Conservation (phyloP, 2,113 vertebrate species). For the Leucopsar rothschildi region DNA sequence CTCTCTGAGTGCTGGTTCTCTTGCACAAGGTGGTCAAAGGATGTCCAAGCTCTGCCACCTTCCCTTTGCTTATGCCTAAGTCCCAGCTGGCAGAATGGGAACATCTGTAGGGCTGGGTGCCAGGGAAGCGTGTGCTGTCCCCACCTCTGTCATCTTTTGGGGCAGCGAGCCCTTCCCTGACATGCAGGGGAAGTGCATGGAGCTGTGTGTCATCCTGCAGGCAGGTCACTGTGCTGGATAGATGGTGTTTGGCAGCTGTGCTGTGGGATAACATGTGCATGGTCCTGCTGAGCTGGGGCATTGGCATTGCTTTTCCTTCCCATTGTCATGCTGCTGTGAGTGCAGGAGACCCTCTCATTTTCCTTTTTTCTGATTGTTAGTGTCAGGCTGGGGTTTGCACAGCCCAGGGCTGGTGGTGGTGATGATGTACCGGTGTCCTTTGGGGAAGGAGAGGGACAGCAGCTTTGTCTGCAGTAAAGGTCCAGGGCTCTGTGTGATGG, state of each 20-base stretch:
- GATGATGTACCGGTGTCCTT: not conserved
- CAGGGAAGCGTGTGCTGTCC: fast-evolving
- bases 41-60: not conserved
- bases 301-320: not conserved
- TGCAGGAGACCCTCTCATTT: not conserved
- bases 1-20: not conserved
- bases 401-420: not conserved
- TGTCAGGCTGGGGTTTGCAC: not conserved
- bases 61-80: not conserved
- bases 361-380: not conserved
- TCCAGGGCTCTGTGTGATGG: not conserved
- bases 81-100: not conserved
- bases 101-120: fast-evolving
- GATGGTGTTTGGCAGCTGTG: not conserved
- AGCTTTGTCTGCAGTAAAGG: not conserved
- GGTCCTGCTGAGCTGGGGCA: not conserved
- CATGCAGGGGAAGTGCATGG: fast-evolving
- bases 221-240: not conserved
- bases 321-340: fast-evolving
- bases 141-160: not conserved
- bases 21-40: not conserved
- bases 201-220: fast-evolving
- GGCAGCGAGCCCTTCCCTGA: not conserved
- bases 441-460: not conserved
- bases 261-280: fast-evolving